phyloP scores from a whole-genome alignment of 2,888 invertebrate species.

The Microchrysa polita region DNA sequence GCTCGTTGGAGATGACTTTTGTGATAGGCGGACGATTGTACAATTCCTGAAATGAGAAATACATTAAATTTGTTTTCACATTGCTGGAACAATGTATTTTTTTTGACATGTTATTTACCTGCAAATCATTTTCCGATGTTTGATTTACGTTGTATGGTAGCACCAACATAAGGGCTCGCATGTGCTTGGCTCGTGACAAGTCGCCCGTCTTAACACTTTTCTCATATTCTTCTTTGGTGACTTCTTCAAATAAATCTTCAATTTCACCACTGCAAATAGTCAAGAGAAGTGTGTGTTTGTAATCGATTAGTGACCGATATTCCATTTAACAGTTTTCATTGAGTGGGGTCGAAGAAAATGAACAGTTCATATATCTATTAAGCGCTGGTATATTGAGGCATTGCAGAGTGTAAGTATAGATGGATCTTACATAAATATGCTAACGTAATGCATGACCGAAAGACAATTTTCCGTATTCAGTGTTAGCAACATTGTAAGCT shows the following conservation, averaged over 20 bases:
- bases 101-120: constrained; percentile 53
- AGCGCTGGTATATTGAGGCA: neutral
- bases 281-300: neutral
- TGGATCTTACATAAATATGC: too few species aligned
- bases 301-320: neutral
- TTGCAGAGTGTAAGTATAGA: too few species aligned
- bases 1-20: constrained; percentile 59
- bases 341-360: neutral
- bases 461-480: too few species aligned
- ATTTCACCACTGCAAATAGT: constrained; percentile 60
- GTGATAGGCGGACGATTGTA: constrained; percentile 63
- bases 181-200: constrained; percentile 61
- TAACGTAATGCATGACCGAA: too few species aligned
- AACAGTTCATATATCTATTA: neutral
- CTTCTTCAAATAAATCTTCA: constrained; percentile 64
- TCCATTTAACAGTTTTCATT: neutral
- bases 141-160: constrained; percentile 63
- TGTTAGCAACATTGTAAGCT: too few species aligned
- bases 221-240: constrained; percentile 63
- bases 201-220: constrained; percentile 63
- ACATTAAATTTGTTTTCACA: constrained; percentile 14
- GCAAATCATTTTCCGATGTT: constrained; percentile 60
- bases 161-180: constrained; percentile 63
- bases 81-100: too few species aligned
- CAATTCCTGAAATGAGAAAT: constrained; percentile 58